Base-by-base conservation (phyloP, 1,140 invertebrate genomes). In the Drosophila dunni region DNA sequence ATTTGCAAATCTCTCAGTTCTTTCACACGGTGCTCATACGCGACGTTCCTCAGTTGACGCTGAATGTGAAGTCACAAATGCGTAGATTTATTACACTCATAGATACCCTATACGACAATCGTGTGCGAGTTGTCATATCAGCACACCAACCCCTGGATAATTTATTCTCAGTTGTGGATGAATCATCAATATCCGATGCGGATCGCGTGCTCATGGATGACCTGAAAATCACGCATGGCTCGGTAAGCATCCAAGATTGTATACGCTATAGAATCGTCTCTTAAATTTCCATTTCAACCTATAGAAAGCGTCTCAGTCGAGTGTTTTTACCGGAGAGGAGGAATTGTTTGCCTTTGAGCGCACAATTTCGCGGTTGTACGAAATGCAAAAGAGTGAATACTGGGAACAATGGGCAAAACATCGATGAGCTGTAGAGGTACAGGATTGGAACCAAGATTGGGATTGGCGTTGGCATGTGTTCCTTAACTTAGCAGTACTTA, bases 261-360 rank as follows among this genome's bases (percentile, higher is more conserved):
- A 0, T 5, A 58, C 9, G 3, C 5, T 44, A 33, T 24, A n/a
- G 2, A 71, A 8, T 3, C 15, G 5, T 3, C n/a, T 56, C 38
- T 8, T 10, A 17, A 36, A 10, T 1, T 17, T 29, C 1, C 40
- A 10, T 20, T 1, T 9, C 8, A 0, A 3, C 42, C 17, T 7
- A 29, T 29, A 79, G 72, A 48, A 73, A 1, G 65, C 54, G 2
- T 71, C 78, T 1, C 48, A 81, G 93, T 96, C 97, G 7, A 98
- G 96, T 91, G 96, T 99, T 78, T 99, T 99, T 88, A 99, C 97
- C 24, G 98, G 98, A 0, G 97, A 99, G 91, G 99, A 99, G 93
- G 98, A 99, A 93, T 93, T 98, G 63, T 99, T 99, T 94, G 98
- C 98, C 7, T 99, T 97, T 92, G 97, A 99, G 77, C 94, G 99